Conservation (phyloP, 2,113 vertebrate species). For the Rhizomys pruinosus region DNA sequence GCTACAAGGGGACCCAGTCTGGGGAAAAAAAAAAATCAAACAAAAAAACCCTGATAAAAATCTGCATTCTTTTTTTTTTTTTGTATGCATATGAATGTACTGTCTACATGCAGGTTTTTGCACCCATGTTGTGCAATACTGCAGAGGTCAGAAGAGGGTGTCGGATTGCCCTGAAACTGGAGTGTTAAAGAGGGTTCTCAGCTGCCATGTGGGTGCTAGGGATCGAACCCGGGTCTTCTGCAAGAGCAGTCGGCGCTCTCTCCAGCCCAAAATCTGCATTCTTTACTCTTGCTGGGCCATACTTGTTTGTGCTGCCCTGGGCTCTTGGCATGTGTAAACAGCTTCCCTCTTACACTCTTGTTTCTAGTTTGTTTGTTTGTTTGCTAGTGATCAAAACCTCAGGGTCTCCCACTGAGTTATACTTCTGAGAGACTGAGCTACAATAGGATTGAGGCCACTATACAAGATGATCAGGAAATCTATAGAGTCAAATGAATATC, state of each 20-base stretch:
- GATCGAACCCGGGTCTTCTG: too few species aligned
- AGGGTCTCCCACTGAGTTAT: neutral
- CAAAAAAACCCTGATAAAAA: neutral
- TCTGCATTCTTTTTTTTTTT: neutral
- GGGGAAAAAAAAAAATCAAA: too few species aligned
- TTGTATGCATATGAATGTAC: too few species aligned
- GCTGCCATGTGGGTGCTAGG: too few species aligned
- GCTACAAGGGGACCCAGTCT: too few species aligned
- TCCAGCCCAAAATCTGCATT: slow-evolving; percentile 5
- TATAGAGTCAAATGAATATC: slow-evolving; percentile 47
- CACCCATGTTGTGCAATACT: too few species aligned
- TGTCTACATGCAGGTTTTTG: too few species aligned
- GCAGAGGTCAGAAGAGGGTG: too few species aligned
- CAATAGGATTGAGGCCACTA: neutral
- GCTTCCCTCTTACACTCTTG: neutral
- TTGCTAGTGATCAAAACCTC: neutral
- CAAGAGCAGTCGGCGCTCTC: too few species aligned
- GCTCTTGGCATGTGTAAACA: neutral
- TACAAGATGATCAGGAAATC: neutral
- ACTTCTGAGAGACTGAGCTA: neutral
- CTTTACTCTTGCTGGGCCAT: neutral
- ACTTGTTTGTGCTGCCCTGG: neutral
- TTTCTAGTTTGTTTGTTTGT: neutral
- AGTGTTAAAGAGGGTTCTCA: too few species aligned
- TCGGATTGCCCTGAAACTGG: too few species aligned